Base-by-base conservation (phyloP, 2,888 invertebrate species). In the Melieria crassipennis region DNA sequence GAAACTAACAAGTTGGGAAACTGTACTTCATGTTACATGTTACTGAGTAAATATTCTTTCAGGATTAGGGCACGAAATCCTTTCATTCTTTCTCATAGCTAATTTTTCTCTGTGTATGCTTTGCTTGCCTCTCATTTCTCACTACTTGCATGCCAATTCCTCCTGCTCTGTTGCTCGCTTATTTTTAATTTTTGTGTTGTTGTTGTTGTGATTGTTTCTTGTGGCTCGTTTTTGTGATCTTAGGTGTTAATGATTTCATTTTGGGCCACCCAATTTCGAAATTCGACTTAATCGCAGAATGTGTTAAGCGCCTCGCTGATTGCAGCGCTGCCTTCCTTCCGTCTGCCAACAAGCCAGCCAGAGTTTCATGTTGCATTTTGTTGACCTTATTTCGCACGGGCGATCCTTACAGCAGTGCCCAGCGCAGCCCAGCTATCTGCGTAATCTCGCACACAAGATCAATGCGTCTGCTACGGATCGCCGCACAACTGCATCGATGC, bases 241-340 rank as follows among this genome's bases (percentile, higher is more conserved):
- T 79, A 84, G 84, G 86, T 85, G 86, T 85, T 85, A 85, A 85
- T 86, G 84, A 85, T 85, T 85, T 85, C 85, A 83, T 85, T 85
- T 85, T 80, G 81, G 84, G 79, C 84, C 86, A 85, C 85, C 85
- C 85, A 84, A 81, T 83, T 80, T 80, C 77, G 79, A 77, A 77
- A 70, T 70, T 70, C 65, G 65, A 65, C 65, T 65, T 70, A 65
- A 70, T 70, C 65, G 65, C 55, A 65, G 60, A 61, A 61, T 61
- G 55, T 13, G 61, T 65, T 65, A 70, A 70, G 70, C 70, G 70
- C 70, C 61, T 70, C 55, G 43, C 50, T 50, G 50, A 11, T 30
- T 30, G 30, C 30, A 45, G 50, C 16, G 50, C 52, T 45, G 43
- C 43, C 45, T 30, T 30, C 30, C 30, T 30, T 30, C 30, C 30